Conservation (phyloP, 2,113 vertebrate genomes). For the Bubo blakistoni region DNA sequence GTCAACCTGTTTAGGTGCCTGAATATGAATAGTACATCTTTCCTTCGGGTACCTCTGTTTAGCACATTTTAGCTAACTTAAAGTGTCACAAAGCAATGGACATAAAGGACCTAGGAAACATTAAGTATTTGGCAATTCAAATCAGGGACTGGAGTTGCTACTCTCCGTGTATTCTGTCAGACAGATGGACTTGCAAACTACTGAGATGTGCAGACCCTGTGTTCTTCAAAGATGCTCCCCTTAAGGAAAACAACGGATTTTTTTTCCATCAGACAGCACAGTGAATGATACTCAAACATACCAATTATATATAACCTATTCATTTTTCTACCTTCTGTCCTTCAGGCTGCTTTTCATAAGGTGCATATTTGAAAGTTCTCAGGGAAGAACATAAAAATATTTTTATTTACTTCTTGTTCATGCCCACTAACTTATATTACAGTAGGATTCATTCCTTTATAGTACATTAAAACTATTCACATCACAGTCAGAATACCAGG, state of each 20-base stretch:
- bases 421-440: neutral
- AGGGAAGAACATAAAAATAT: neutral
- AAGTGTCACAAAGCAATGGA: neutral
- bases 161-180: neutral
- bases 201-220: neutral
- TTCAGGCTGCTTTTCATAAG: neutral
- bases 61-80: neutral
- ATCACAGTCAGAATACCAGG: neutral
- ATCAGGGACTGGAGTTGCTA: neutral
- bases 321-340: neutral
- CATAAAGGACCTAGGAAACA: neutral
- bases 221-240: neutral
- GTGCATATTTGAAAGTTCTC: neutral
- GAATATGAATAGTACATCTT: neutral
- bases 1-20: neutral
- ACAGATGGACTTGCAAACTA: neutral
- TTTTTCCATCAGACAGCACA: neutral
- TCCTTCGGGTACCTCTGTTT: neutral
- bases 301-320: neutral
- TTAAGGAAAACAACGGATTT: neutral
- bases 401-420: neutral
- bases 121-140: slow-evolving; percentile 18
- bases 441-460: neutral
- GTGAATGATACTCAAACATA: neutral
- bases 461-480: neutral